Percentiles rank a stretch among this genome's conserved stretches.
Conservation (phyloP, 2,888 invertebrate species). For the Ophraella communa region DNA sequence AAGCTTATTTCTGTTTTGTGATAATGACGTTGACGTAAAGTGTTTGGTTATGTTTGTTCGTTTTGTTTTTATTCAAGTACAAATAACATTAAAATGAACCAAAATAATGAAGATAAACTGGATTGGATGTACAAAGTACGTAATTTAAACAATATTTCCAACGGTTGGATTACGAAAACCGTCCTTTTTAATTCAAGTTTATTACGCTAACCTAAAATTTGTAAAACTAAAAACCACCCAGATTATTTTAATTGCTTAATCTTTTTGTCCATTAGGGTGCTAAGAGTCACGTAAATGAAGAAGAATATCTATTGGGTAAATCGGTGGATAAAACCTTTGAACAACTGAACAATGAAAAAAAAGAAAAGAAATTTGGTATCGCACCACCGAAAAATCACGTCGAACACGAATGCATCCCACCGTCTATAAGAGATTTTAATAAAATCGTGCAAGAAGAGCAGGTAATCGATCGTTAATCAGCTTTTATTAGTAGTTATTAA, state of each 20-base stretch:
- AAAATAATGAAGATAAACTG: conserved; percentile 65
- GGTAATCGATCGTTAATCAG: too few species aligned
- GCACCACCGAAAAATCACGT: conserved; percentile 69
- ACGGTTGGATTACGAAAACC: too few species aligned
- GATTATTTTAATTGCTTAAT: background rate
- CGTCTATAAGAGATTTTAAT: conserved; percentile 66
- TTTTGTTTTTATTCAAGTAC: background rate
- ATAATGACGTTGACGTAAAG: too few species aligned
- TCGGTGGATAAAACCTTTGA: conserved; percentile 82
- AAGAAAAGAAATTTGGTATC: conserved; percentile 53
- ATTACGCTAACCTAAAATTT: too few species aligned
- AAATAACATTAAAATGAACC: conserved; percentile 29
- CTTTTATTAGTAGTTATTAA: too few species aligned
- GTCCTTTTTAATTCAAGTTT: too few species aligned
- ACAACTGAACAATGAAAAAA: conserved; percentile 67
- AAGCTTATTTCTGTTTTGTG: too few species aligned
- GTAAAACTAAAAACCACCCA: too few species aligned
- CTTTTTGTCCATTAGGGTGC: conserved; percentile 61
- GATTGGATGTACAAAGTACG: conserved; percentile 90
- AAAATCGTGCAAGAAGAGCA: conserved; percentile 54
- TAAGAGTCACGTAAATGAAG: conserved; percentile 72
- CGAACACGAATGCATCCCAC: conserved; percentile 81
- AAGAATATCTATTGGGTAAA: conserved; percentile 88
- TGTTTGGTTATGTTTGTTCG: background rate
- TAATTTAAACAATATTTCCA: background rate